Evolutionary conservation across 2,888 invertebrate genomes (phyloP).

Genomic region (Synanthedon vespiformis): DNA sequence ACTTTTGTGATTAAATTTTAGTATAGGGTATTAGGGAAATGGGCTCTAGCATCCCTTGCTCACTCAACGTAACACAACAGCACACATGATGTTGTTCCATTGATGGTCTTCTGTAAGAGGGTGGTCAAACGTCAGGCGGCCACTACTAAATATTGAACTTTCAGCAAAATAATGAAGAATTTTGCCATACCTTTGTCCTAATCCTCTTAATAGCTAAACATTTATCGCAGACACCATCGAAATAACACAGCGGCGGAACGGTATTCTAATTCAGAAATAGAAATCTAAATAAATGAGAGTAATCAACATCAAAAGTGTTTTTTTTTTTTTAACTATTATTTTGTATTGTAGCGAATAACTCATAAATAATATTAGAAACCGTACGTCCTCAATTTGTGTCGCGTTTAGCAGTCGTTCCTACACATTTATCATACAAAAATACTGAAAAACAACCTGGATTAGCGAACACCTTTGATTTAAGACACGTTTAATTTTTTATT

Average conservation of each 20-base stretch:
- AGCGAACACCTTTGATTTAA: neutral
- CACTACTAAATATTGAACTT: too few relatives aligned
- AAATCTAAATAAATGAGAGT: slow-evolving; percentile 43
- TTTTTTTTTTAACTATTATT: slow-evolving; percentile 48
- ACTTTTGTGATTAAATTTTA: too few relatives aligned
- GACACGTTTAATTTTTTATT: neutral
- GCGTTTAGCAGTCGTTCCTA: slow-evolving; percentile 48
- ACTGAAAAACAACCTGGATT: slow-evolving; percentile 36
- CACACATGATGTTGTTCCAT: too few relatives aligned
- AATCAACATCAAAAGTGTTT: slow-evolving; percentile 58
- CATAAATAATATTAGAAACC: slow-evolving; percentile 52
- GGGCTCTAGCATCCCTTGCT: too few relatives aligned
- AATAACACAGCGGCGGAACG: slow-evolving; percentile 5
- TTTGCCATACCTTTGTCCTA: too few relatives aligned
- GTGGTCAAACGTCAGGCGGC: too few relatives aligned
- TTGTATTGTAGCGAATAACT: slow-evolving; percentile 49
- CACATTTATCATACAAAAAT: slow-evolving; percentile 50
- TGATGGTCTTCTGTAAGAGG: too few relatives aligned
- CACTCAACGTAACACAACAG: too few relatives aligned
- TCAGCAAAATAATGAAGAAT: too few relatives aligned
- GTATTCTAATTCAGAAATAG: slow-evolving; percentile 33
- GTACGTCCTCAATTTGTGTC: slow-evolving; percentile 57
- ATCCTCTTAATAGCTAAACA: neutral
- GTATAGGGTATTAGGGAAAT: too few relatives aligned
- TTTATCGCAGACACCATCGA: neutral